Evolutionary conservation across 2,113 vertebrate genomes (phyloP).

Genomic region (Thalassarche chlororhynchos): DNA sequence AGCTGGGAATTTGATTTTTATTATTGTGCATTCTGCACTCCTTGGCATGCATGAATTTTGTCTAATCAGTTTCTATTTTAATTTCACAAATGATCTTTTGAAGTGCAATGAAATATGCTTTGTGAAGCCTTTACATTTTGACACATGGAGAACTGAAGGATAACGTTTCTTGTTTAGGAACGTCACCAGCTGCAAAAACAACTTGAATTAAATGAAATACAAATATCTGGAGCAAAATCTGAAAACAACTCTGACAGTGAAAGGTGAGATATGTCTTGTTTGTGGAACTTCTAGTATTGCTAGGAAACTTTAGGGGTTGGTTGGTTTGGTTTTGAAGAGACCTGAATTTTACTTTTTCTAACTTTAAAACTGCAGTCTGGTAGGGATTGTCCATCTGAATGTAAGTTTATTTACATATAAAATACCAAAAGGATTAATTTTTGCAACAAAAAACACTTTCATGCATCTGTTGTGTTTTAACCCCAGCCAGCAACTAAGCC

Average conservation of each 20-base stretch:
- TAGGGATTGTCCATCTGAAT: not conserved
- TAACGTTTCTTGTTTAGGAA: constrained; percentile 78
- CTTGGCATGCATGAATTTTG: not conserved
- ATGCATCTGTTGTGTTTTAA: no score
- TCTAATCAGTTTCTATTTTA: constrained; percentile 33
- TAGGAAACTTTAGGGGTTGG: not conserved
- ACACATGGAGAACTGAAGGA: not conserved
- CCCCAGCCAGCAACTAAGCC: no score
- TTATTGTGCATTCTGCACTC: not conserved
- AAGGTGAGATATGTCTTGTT: constrained; percentile 74
- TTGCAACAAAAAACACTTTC: not conserved
- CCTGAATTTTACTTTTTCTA: not conserved
- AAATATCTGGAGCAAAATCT: constrained; percentile 79
- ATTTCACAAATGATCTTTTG: constrained; percentile 5
- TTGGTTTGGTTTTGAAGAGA: not conserved
- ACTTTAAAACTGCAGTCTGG: not conserved
- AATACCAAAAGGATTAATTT: not conserved
- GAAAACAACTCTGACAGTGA: constrained; percentile 67
- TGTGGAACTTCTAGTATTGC: not conserved
- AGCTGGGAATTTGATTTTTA: not conserved
- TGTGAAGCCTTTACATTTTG: not conserved
- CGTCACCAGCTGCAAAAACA: constrained; percentile 86
- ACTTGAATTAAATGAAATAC: constrained; percentile 85
- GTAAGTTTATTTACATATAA: not conserved
- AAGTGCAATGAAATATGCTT: constrained; percentile 9